Percentiles rank a stretch among this genome's conserved stretches.
These are phyloP conservation scores for Drosophila cognata DNA, from an alignment of 2,888 invertebrate genomes.

Conservation along the genomic window DNA sequence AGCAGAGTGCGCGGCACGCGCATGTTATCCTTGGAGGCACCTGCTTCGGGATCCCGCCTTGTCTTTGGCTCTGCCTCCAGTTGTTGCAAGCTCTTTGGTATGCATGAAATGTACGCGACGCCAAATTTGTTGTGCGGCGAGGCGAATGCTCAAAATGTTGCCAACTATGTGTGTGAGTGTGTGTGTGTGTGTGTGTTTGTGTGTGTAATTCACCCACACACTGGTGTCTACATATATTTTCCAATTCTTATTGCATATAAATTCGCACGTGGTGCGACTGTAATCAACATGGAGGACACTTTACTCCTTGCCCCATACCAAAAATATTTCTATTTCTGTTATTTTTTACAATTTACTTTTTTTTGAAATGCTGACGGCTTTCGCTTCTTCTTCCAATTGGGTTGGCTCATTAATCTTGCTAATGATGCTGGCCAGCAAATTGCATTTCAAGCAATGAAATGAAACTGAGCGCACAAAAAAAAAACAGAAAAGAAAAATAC, in stretches of 20 bases:
- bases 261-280: constrained; percentile 82
- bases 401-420: constrained; percentile 78
- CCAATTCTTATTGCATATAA: constrained; percentile 82
- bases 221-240: constrained; percentile 75
- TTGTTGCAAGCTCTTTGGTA: constrained; percentile 75
- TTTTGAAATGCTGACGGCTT: constrained; percentile 59
- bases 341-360: constrained; percentile 39
- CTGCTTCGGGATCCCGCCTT: constrained; percentile 55
- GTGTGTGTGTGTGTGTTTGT: constrained; percentile 14
- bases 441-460: constrained; percentile 57
- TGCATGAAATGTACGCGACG: constrained; percentile 81
- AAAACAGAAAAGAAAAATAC: constrained; percentile 26
- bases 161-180: constrained; percentile 14
- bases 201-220: constrained; percentile 33
- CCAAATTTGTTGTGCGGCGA: constrained; percentile 82
- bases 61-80: constrained; percentile 13
- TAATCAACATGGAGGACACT: constrained; percentile 77
- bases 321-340: constrained; percentile 40
- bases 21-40: constrained; percentile 77
- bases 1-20: constrained; percentile 60
- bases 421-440: constrained; percentile 79
- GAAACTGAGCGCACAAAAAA: constrained; percentile 21
- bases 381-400: constrained; percentile 19
- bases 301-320: constrained; percentile 32
- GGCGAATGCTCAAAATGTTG: constrained; percentile 74